Evolutionary conservation across 1,140 invertebrate species (phyloP).

Genomic region (Apis cerana): DNA sequence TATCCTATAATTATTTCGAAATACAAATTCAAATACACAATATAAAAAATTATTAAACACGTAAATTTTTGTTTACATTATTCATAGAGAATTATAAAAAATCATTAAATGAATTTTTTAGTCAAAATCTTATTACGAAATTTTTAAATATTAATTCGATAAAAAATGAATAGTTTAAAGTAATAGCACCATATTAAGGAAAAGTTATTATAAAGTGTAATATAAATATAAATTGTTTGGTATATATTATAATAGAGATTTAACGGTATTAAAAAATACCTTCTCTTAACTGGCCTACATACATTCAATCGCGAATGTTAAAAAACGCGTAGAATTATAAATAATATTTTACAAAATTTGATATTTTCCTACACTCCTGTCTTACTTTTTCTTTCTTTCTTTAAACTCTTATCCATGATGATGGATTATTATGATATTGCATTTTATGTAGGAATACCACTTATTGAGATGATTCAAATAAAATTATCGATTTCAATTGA

Average conservation of each 20-base stretch:
- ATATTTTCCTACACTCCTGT: neutral
- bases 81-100: neutral
- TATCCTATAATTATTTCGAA: neutral
- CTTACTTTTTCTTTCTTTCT: too few species aligned
- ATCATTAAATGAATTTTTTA: neutral
- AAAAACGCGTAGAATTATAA: neutral
- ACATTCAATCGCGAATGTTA: neutral
- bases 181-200: constrained; percentile 30
- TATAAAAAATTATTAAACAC: constrained; percentile 13
- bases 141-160: neutral
- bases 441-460: neutral
- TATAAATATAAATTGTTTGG: constrained; percentile 31
- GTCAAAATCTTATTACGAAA: neutral
- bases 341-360: constrained; percentile 5
- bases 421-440: neutral
- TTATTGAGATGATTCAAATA: neutral
- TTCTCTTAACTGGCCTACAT: constrained; percentile 24
- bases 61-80: neutral
- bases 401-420: neutral
- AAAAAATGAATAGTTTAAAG: neutral
- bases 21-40: constrained; percentile 12
- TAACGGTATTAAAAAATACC: constrained; percentile 34
- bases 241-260: constrained; percentile 20
- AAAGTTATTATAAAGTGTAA: constrained; percentile 13
- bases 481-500: constrained; percentile 74